Conservation (phyloP, 2,797 vertebrate species). For the Fratercula arctica region DNA sequence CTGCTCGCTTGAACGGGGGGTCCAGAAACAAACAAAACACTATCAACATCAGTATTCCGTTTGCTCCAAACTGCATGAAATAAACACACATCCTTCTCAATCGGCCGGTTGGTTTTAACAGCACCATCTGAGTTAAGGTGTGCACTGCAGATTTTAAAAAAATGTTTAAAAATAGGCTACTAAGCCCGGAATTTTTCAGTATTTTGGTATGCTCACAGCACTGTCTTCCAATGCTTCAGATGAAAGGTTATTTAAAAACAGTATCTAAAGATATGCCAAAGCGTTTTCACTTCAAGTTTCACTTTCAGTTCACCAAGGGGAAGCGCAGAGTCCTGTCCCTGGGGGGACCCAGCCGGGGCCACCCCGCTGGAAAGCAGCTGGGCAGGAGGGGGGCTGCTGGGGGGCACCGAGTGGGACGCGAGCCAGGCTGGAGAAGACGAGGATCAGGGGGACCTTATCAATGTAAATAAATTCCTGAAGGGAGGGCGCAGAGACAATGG, state of each 20-base stretch:
- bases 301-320: background rate
- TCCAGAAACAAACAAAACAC: background rate
- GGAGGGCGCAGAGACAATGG: accelerated
- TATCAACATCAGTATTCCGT: background rate
- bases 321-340: background rate
- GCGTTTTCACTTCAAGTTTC: background rate
- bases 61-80: background rate
- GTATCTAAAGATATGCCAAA: background rate
- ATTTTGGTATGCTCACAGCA: background rate
- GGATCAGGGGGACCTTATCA: accelerated
- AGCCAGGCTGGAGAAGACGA: background rate
- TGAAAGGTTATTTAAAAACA: background rate
- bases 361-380: background rate
- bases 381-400: background rate
- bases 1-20: background rate
- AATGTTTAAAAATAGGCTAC: background rate
- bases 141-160: too few species aligned
- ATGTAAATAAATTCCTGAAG: background rate
- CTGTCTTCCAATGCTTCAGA: background rate
- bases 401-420: accelerated
- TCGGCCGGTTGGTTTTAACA: background rate
- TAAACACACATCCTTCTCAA: background rate
- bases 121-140: background rate
- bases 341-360: background rate
- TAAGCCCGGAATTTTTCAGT: background rate